A percentile compares a stretch with the other conserved stretches of the same genome.
Evolutionary conservation across 2,797 vertebrate genomes (phyloP).

Genomic region (Melanotaenia maccullochi): DNA sequence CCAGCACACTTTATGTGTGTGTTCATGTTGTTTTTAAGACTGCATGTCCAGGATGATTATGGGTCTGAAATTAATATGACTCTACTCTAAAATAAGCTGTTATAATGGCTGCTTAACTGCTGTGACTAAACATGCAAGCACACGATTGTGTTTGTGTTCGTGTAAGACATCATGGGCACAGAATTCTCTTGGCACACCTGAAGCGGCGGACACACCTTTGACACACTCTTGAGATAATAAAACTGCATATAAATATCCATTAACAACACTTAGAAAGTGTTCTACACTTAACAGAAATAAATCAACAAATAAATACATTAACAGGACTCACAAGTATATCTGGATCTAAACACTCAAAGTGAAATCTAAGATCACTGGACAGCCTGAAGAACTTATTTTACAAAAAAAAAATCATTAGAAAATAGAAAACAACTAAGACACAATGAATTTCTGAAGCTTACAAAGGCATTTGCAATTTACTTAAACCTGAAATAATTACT

Average conservation of each 20-base stretch:
- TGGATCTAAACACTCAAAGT: slow-evolving; percentile 10
- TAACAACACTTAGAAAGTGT: slow-evolving; percentile 40
- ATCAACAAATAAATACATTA: slow-evolving; percentile 3
- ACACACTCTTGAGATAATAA: slow-evolving; percentile 55
- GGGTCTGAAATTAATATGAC: slow-evolving; percentile 37
- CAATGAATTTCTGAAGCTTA: slow-evolving; percentile 34
- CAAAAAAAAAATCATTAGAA: slow-evolving; percentile 13
- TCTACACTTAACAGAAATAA: slow-evolving; percentile 21
- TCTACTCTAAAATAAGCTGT: slow-evolving; percentile 58
- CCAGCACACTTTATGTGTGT: slow-evolving; percentile 47
- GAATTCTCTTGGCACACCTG: slow-evolving; percentile 70
- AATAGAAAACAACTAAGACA: slow-evolving; percentile 3
- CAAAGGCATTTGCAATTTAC: slow-evolving; percentile 61
- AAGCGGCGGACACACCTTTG: slow-evolving; percentile 60
- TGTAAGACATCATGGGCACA: slow-evolving; percentile 73
- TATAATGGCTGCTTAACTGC: slow-evolving; percentile 54
- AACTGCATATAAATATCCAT: slow-evolving; percentile 55
- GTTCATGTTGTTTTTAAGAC: slow-evolving; percentile 13
- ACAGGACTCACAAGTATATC: slow-evolving; percentile 17
- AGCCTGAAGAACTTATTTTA: slow-evolving; percentile 18
- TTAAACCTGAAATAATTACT: slow-evolving; percentile 49
- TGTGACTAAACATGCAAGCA: slow-evolving; percentile 70
- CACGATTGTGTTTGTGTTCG: slow-evolving; percentile 43
- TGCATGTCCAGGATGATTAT: slow-evolving; percentile 36
- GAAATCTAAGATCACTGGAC: slow-evolving; percentile 4